Evolutionary conservation across 1,140 invertebrate species (phyloP), one percentile per base, ranked within the genome.

Genomic region (Phortica variegata): DNA sequence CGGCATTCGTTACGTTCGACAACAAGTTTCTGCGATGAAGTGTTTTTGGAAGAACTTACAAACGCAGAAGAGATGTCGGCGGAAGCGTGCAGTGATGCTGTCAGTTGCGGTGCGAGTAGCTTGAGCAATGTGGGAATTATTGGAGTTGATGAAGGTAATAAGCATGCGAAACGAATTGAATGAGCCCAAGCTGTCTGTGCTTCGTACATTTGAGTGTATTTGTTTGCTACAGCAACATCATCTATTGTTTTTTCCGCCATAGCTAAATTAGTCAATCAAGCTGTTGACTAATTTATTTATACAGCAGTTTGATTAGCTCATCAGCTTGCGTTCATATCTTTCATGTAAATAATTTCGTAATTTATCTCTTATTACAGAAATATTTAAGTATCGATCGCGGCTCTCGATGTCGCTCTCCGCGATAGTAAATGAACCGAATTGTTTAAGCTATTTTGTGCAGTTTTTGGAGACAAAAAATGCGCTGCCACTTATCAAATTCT

Each of bases 371-470:
- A 19, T 38, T 52, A 0, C 49, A 73, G 70, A 70, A 36, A 62
- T 73, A 47, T 74, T 74, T 20, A 52, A 58, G 46, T 74, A 72
- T 46, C 54, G 55, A 16, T 75, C 72, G 3, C 60, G 73, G 2
- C 47, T 75, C 2, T 72, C 73, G 1, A 86, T 85, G 73, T 82
- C 82, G 3, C 69, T 90, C 13, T 57, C 73, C 12, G 83, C 88
- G 48, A 82, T 88, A 45, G 72, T 90, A 1, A 70, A 77, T 15
- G 87, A 90, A 59, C 84, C 86, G 58, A 79, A 81, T 65, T 86
- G 85, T n/a, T 66, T 89, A 6, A 80, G 82, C 6, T 87, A 85
- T 60, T 88, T 89, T 60, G 83, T 89, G 21, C 85, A 89, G 52
- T 90, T 82, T 69, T 80, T 90, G 79, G 86, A 89, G 21, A 77